Conservation (phyloP, 2,797 vertebrate species). For the Protonibea diacanthus region DNA sequence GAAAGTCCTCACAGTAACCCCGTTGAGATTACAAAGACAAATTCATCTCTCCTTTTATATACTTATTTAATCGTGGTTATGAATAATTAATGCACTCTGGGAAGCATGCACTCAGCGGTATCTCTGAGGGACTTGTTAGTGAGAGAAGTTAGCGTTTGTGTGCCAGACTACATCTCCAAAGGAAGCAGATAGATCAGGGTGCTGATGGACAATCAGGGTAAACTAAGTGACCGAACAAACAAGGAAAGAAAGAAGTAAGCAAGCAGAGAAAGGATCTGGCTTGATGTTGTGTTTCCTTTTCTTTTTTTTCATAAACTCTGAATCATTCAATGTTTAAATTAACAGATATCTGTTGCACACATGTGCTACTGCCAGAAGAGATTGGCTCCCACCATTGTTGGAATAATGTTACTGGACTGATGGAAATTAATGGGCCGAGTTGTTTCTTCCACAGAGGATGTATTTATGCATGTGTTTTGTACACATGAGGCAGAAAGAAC, state of each 20-base stretch:
- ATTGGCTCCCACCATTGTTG: slow-evolving; percentile 20
- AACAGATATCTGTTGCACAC: slow-evolving; percentile 19
- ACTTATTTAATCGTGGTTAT: background rate
- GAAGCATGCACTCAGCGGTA: slow-evolving; percentile 11
- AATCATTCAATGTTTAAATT: slow-evolving; percentile 3
- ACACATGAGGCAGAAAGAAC: background rate
- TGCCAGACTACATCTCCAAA: slow-evolving; percentile 23
- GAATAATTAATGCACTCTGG: slow-evolving; percentile 8
- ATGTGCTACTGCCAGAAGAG: slow-evolving; percentile 19
- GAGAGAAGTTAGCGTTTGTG: background rate
- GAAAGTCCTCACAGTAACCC: background rate
- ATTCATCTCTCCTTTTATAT: background rate
- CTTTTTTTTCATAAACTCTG: background rate
- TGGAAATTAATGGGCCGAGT: slow-evolving; percentile 53
- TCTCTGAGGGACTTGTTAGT: slow-evolving; percentile 31
- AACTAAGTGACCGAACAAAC: slow-evolving; percentile 23
- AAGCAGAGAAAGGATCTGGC: slow-evolving; percentile 17
- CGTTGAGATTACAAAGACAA: background rate
- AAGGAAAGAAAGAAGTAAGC: background rate
- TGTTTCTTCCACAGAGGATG: slow-evolving; percentile 17
- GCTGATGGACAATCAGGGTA: slow-evolving; percentile 32
- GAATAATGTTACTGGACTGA: slow-evolving; percentile 39
- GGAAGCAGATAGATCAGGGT: slow-evolving; percentile 32
- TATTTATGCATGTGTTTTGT: slow-evolving; percentile 16
- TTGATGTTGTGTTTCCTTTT: slow-evolving; percentile 9